Base-by-base conservation (phyloP, 2,797 vertebrate genomes). In the Gambelia wislizenii region DNA sequence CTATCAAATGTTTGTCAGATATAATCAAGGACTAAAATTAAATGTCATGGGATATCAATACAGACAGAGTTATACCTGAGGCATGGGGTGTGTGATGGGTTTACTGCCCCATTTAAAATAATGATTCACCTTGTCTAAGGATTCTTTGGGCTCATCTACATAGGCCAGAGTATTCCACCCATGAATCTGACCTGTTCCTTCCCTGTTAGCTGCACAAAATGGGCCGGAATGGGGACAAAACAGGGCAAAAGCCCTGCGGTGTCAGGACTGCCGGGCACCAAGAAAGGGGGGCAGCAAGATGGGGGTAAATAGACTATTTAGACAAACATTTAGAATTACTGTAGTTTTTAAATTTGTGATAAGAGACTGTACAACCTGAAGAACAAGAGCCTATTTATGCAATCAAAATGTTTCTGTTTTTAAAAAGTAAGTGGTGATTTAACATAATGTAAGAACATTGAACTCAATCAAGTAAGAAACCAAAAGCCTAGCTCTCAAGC, bases 1-100 rank as follows among this genome's bases (percentile, higher is more conserved):
- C 64, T 67, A 54, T 87, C 61, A 87, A n/a, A 36, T 81, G 42
- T 59, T 67, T 87, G 86, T 70, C 49, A 87, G 39, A 72, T 70
- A 81, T 74, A 33, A 81, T 74, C 36, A 20, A 6, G 64, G 27
- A 64, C 20, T 64, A n/a, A 64, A 80, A 77, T 64, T 44, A 77
- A 86, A 80, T 69, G 36, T 52, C 33, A 79, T 80, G 67, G 7
- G 61, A 49, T 36, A 69, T 47, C 81, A 69, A 49, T 83, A n/a
- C 13, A 56, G 64, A 54, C 4, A 80, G 4, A 25, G 44, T 30
- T 75, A 9, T 74, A 85, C 18, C 84, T 75, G 10, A 6, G 6
- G 27, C 33, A 39, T 10, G 22, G 12, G 44, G 18, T 7, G 49
- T 5, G 12, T 56, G 47, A 5, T 79, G 6, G 25, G 27, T 67